Evolutionary conservation across 2,113 vertebrate genomes (phyloP), one percentile per base, ranked within the genome.

Genomic region (Sinocyclocheilus rhinocerous): DNA sequence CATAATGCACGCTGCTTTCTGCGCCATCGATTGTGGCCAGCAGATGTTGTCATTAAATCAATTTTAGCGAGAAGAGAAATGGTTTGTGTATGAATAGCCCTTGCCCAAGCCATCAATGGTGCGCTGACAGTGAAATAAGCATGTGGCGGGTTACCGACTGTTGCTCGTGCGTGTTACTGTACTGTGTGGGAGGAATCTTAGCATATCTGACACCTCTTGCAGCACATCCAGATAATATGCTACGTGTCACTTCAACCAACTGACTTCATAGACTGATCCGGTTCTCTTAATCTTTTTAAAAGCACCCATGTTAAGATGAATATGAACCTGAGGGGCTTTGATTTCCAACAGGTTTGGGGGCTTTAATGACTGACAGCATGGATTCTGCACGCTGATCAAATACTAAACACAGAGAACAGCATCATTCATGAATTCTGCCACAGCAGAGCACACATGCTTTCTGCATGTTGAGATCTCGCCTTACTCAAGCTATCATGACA

Each of bases 11-110:
- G 86, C 90, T 93, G 92, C 90, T 91, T 88, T 93, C 91, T 88
- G 89, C 90, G 57, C 88, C 93, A 94, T 95, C 86, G 93, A 95
- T 95, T 94, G 92, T 83, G 88, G 92, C 89, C 90, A 92, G 88
- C 86, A 92, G 88, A 92, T 88, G 90, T 87, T 93, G 93, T 93
- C 94, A 92, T 93, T 93, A 95, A 94, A 95, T 95, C 94, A 93
- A 94, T 95, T 92, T 89, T 91, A 90, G 91, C 85, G 83, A 92
- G 90, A 92, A 93, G 92, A 95, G 90, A 91, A 94, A 94, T 93
- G 91, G 89, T 94, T 93, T 94, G 92, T 94, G 90, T 92, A 92
- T 93, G 93, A 92, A 91, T 88, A 92, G 91, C 87, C 90, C 91
- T 91, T 91, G 90, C 92, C 91, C 89, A 88, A 85, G 89, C 91